Percentiles rank a stretch among this genome's conserved stretches.
phyloP scores from a whole-genome alignment of 2,113 vertebrate genomes.

The Terrapene triunguis region DNA sequence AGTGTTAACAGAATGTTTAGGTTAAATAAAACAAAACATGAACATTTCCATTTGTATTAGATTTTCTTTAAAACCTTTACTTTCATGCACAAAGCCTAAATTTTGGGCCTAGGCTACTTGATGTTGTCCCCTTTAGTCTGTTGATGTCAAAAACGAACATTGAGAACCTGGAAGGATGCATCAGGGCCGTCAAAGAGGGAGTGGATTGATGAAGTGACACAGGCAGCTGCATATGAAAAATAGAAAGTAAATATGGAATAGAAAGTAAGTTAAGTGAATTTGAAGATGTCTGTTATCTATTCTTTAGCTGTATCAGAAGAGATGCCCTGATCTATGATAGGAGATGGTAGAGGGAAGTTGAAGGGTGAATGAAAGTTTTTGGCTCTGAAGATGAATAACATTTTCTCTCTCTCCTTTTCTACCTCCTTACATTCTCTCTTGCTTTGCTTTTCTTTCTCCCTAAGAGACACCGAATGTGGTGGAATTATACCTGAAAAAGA shows the following conservation, averaged over 20 bases:
- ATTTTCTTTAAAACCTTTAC: not conserved
- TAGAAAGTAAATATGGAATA: conserved; percentile 55
- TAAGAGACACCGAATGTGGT: not conserved
- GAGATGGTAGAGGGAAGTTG: conserved; percentile 44
- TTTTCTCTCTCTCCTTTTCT: conserved; percentile 6
- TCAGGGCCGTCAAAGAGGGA: conserved; percentile 14
- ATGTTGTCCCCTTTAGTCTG: not conserved
- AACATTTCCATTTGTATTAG: not conserved
- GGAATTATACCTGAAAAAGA: conserved; percentile 36
- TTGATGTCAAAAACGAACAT: not conserved
- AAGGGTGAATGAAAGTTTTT: conserved; percentile 65
- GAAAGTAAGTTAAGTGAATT: conserved; percentile 71
- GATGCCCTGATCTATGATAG: conserved; percentile 61
- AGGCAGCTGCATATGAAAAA: conserved; percentile 61
- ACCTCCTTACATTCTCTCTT: not conserved
- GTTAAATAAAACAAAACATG: not conserved
- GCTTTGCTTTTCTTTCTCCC: conserved; percentile 26
- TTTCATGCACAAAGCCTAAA: not conserved
- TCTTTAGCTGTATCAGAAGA: conserved; percentile 50
- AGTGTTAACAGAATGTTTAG: not conserved
- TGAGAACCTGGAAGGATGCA: conserved; percentile 1
- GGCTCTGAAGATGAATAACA: conserved; percentile 65
- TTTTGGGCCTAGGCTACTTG: not conserved
- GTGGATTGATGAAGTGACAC: conserved; percentile 63
- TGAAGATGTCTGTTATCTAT: conserved; percentile 66